These are phyloP conservation scores for Anoplius nigerrimus DNA, from an alignment of 2,888 invertebrate genomes.

Conservation along the genomic window DNA sequence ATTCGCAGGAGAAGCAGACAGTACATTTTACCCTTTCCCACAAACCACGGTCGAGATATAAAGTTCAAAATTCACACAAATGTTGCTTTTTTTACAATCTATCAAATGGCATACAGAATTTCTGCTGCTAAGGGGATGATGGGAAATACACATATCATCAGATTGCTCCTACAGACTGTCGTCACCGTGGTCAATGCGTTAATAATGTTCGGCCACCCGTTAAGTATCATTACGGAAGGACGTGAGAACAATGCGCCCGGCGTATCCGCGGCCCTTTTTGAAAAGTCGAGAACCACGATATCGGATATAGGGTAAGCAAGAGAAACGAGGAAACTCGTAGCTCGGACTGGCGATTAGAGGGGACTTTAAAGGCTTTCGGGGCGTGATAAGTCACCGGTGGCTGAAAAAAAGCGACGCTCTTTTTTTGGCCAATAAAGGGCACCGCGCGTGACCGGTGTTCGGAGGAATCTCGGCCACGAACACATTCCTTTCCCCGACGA, in stretches of 20 bases:
- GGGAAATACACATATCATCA: too few relatives aligned
- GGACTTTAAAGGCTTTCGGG: conserved; percentile 51
- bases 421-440: conserved; percentile 60
- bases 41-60: too few relatives aligned
- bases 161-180: too few relatives aligned
- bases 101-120: too few relatives aligned
- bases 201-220: too few relatives aligned
- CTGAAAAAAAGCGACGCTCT: conserved; percentile 34
- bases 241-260: conserved; percentile 19
- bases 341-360: conserved; percentile 52
- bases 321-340: conserved; percentile 50
- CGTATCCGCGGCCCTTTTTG: conserved; percentile 21
- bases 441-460: conserved; percentile 54
- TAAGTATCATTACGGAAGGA: not conserved
- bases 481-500: conserved; percentile 31
- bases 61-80: too few relatives aligned
- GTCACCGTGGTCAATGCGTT: too few relatives aligned
- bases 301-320: conserved; percentile 48
- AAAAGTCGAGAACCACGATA: conserved; percentile 39
- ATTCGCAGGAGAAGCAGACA: too few relatives aligned
- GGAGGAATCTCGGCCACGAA: conserved; percentile 33
- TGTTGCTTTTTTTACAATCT: too few relatives aligned
- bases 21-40: too few relatives aligned
- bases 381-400: conserved; percentile 49
- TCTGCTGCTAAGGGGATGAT: too few relatives aligned